A percentile compares a stretch with the other conserved stretches of the same genome.
Conservation (phyloP, 1,140 invertebrate genomes). For the Drosophila ohnishii region DNA sequence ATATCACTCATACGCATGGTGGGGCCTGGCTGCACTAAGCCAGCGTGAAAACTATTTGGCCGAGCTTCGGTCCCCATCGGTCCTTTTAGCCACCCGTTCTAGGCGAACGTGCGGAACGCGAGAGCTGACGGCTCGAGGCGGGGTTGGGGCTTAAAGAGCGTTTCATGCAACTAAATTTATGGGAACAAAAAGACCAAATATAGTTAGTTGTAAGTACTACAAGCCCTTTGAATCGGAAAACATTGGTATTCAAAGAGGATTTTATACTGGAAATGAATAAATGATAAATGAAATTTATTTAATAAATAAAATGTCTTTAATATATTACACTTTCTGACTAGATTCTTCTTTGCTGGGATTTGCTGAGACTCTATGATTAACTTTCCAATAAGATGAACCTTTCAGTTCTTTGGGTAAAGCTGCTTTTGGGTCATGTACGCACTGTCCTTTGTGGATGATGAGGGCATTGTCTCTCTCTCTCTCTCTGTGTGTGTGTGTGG, state of each 20-base stretch:
- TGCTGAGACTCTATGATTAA: no score
- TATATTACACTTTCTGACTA: no score
- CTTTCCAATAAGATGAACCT: no score
- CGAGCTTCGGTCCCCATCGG: constrained; percentile 1
- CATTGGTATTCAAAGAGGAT: no score
- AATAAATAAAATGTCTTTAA: no score
- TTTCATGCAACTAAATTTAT: neutral
- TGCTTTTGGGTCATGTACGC: no score
- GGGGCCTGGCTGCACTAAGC: constrained; percentile 15
- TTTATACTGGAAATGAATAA: neutral
- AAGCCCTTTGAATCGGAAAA: neutral
- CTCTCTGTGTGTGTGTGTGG: constrained; percentile 4
- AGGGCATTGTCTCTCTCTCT: neutral
- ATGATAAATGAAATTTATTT: neutral
- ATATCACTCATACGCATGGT: constrained; percentile 42
- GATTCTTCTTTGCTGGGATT: no score
- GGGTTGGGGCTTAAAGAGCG: neutral
- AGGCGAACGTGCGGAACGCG: neutral
- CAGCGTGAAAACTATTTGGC: constrained; percentile 39
- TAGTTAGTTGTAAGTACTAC: neutral
- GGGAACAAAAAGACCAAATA: no score
- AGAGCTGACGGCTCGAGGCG: neutral
- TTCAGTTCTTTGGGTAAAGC: no score
- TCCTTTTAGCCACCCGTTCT: no score
- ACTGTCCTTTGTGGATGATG: no score